These are phyloP conservation scores for Drosophila limbata DNA, from an alignment of 2,888 invertebrate genomes.

Conservation along the genomic window DNA sequence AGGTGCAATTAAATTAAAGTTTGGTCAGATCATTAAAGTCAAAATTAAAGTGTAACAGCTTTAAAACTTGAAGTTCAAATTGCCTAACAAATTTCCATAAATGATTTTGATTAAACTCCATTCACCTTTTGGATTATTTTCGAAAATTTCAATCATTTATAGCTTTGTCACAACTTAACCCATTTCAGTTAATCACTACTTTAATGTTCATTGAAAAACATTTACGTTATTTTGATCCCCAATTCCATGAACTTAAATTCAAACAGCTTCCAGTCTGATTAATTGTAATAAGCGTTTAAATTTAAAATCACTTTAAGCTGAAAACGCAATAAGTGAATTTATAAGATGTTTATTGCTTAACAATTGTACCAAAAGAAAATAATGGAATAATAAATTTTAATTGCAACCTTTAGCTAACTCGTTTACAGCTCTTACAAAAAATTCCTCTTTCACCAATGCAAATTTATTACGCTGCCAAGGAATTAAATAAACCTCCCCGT, in stretches of 20 bases:
- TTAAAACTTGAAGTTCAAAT: neutral
- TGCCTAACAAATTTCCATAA: too few species aligned
- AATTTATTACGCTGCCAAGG: conserved; percentile 51
- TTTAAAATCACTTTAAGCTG: neutral
- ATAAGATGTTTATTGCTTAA: conserved; percentile 28
- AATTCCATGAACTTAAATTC: neutral
- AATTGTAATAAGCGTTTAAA: conserved; percentile 1
- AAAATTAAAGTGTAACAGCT: neutral
- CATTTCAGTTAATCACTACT: too few species aligned
- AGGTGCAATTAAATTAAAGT: conserved; percentile 19
- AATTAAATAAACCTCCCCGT: conserved; percentile 64
- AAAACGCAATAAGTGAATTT: conserved; percentile 6
- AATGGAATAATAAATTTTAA: conserved; percentile 50
- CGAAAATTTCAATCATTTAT: too few species aligned
- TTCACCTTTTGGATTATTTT: too few species aligned
- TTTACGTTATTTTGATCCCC: too few species aligned
- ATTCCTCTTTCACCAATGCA: conserved; percentile 20
- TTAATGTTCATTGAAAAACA: too few species aligned
- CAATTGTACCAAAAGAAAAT: conserved; percentile 18
- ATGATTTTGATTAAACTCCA: too few species aligned
- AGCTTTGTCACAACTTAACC: too few species aligned
- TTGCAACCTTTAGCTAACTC: conserved; percentile 45
- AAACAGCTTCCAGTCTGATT: neutral
- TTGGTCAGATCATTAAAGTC: conserved; percentile 13
- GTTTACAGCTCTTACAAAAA: conserved; percentile 33